Percentiles rank a stretch among this genome's conserved stretches.
phyloP scores from a whole-genome alignment of 2,888 invertebrate species.

The Eristalis tenax region DNA sequence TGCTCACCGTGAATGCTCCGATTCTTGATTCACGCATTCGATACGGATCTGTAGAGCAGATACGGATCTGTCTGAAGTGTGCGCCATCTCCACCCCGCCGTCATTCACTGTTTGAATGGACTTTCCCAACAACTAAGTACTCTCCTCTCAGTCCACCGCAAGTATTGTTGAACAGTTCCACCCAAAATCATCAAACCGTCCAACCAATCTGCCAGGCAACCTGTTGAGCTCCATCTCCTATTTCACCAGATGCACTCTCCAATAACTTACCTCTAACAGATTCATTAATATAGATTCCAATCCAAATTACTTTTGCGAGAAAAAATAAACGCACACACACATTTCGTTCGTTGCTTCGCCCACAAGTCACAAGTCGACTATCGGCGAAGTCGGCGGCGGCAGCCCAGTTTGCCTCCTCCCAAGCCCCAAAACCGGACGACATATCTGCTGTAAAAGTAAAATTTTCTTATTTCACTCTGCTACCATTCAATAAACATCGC shows the following conservation, averaged over 20 bases:
- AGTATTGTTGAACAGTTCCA: background rate
- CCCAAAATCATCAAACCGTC: background rate
- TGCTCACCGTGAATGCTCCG: background rate
- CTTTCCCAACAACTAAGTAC: background rate
- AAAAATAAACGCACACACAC: background rate
- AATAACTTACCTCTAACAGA: background rate
- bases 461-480: slow-evolving; percentile 60
- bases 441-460: slow-evolving; percentile 66
- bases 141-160: background rate
- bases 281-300: background rate
- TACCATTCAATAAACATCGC: slow-evolving; percentile 55
- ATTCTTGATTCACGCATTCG: background rate
- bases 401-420: slow-evolving; percentile 38
- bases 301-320: background rate
- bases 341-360: slow-evolving; percentile 22
- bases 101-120: background rate
- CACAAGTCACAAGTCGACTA: slow-evolving; percentile 6
- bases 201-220: background rate
- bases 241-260: background rate
- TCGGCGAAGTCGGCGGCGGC: background rate
- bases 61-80: background rate
- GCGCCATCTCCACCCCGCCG: background rate
- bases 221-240: background rate
- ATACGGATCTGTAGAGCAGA: background rate
- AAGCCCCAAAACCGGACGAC: slow-evolving; percentile 51